A percentile compares a stretch with the other conserved stretches of the same genome.
These are phyloP conservation scores for Rhagonycha lutea DNA, from an alignment of 2,888 invertebrate genomes.

Conservation along the genomic window DNA sequence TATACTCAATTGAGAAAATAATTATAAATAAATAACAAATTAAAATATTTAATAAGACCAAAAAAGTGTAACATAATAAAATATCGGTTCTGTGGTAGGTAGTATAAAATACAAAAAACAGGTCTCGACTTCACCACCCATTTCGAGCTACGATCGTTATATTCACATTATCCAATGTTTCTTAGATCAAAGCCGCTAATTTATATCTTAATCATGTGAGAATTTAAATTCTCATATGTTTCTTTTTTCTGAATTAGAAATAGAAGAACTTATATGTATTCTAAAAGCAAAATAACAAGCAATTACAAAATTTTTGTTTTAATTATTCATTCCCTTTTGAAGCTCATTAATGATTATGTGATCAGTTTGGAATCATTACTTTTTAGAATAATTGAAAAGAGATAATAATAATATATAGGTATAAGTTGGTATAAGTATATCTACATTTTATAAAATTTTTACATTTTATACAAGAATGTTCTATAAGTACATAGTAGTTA, in stretches of 20 bases:
- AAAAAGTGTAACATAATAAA: background rate
- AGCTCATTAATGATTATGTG: background rate
- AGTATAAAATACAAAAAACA: conserved; percentile 3
- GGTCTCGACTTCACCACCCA: conserved; percentile 6
- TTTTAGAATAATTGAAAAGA: too few species aligned
- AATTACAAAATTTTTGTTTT: background rate
- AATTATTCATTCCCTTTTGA: background rate
- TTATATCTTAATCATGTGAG: conserved; percentile 4
- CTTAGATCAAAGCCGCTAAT: conserved; percentile 2
- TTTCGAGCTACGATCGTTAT: conserved; percentile 11
- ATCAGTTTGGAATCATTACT: background rate
- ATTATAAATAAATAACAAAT: background rate
- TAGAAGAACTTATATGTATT: background rate
- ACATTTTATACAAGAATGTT: background rate
- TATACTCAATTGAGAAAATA: background rate
- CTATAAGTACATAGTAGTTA: background rate
- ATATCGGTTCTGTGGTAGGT: conserved; percentile 13
- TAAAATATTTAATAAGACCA: background rate
- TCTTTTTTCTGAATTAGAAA: background rate
- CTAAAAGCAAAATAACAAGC: background rate
- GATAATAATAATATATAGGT: too few species aligned
- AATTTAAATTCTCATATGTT: background rate
- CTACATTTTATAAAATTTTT: background rate
- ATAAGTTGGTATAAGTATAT: too few species aligned
- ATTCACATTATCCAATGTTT: conserved; percentile 7